phyloP scores from a whole-genome alignment of 2,797 vertebrate species.

The Octomys mimax region DNA sequence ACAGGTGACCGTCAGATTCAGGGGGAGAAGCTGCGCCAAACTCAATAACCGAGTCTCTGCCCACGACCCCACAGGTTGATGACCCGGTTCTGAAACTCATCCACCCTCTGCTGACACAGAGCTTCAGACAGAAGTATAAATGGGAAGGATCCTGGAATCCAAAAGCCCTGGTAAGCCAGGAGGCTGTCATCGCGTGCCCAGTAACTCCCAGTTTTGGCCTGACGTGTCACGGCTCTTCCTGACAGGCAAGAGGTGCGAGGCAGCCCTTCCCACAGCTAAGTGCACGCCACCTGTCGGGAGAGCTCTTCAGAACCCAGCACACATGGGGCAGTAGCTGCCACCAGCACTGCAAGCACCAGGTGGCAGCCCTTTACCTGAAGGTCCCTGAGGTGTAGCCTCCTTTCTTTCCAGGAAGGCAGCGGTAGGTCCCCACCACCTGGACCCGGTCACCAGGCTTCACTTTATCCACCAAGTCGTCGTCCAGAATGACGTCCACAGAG shows the following conservation, averaged over 20 bases:
- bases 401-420: slow-evolving; percentile 97
- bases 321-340: not conserved
- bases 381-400: slow-evolving; percentile 97
- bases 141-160: not conserved
- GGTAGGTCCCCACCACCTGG: slow-evolving; percentile 97
- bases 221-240: not conserved
- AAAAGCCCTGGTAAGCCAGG: not conserved
- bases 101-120: not conserved
- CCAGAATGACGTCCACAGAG: slow-evolving; percentile 96
- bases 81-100: not conserved
- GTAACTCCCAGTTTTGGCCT: not conserved
- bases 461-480: slow-evolving; percentile 96
- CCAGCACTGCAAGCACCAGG: not conserved
- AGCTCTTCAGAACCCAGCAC: not conserved
- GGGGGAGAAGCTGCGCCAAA: not conserved
- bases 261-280: not conserved
- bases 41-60: not conserved
- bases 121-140: not conserved
- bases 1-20: not conserved
- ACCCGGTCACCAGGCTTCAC: slow-evolving; percentile 97
- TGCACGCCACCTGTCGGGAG: not conserved
- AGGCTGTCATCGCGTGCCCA: not conserved
- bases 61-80: not conserved
- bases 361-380: slow-evolving; percentile 91
- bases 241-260: not conserved